Evolutionary conservation across 2,888 invertebrate genomes (phyloP), one percentile per base, ranked within the genome.

Genomic region (Chrysolina americana): DNA sequence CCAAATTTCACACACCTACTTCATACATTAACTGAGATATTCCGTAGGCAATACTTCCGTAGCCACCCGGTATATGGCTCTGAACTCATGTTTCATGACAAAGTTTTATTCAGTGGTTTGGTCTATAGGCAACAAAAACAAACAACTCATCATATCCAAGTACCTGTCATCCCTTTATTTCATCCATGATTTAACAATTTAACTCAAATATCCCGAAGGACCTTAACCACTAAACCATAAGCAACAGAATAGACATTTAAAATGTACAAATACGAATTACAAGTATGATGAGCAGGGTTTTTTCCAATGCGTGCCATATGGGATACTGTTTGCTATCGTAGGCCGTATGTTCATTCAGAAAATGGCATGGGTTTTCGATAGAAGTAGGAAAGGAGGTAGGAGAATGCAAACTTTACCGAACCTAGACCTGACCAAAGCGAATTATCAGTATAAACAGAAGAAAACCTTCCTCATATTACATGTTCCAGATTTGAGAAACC

Each of bases 171-270:
- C 78, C 70, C 65, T 75, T 76, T 76, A 78, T 78, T 78, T 76
- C 77, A 78, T 72, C 75, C 78, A 74, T 74, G 78, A 78, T 78
- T 78, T 78, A 78, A 77, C 78, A 78, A 73, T 75, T 71, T 56
- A 74, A 76, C 78, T 69, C 78, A 77, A 77, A 78, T 74, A 81
- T 80, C 81, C 81, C 77, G 76, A 76, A 81, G 80, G 81, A 76
- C 80, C 76, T 68, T 70, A 77, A 78, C 80, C 80, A 77, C 81
- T 75, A 78, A 79, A 78, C 80, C 78, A 77, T 79, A 79, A 81
- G 78, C 80, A 78, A 78, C 80, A 75, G 75, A 81, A 79, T 78
- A 80, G 80, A 81, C 79, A 78, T 78, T 80, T 79, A 76, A 68
- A 76, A 76, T 75, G 74, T 75, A 76, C 76, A 78, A 77, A 77